Percentiles rank a stretch among this genome's conserved stretches.
Conservation (phyloP, 2,888 invertebrate species). For the Sphaerophoria rueppellii region DNA sequence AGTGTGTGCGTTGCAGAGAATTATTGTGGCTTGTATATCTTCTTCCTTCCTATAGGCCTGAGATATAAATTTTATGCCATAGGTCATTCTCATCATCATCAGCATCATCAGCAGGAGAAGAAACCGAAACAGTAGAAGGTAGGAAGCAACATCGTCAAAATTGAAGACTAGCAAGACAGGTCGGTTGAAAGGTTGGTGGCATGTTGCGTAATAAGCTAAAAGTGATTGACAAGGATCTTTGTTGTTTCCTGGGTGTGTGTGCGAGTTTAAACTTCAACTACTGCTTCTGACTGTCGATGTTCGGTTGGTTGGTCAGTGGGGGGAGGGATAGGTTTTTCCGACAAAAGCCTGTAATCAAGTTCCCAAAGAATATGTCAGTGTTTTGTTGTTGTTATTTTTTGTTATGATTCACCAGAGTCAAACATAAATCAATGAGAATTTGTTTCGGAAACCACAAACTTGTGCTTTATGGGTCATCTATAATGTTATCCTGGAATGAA, state of each 20-base stretch:
- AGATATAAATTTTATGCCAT: conserved; percentile 11
- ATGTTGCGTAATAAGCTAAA: conserved; percentile 62
- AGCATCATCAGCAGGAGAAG: conserved; percentile 8
- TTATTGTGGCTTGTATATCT: conserved; percentile 24
- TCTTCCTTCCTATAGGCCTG: conserved; percentile 4
- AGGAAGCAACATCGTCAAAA: not conserved
- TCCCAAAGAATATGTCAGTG: conserved; percentile 4
- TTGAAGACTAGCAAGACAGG: not conserved
- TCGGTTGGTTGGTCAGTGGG: not conserved
- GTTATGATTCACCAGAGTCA: conserved; percentile 40
- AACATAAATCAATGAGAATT: conserved; percentile 55
- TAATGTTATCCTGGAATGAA: conserved; percentile 39
- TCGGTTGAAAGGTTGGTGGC: conserved; percentile 51
- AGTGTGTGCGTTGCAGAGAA: conserved; percentile 13
- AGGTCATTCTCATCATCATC: conserved; percentile 30
- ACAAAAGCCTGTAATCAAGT: not conserved
- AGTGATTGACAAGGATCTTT: conserved; percentile 63
- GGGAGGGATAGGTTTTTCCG: not conserved
- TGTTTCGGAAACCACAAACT: conserved; percentile 52
- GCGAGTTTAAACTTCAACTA: conserved; percentile 19
- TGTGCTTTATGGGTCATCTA: conserved; percentile 51
- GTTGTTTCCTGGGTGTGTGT: conserved; percentile 10
- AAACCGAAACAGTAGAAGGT: not conserved
- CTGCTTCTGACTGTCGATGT: not conserved
- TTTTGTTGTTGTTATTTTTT: conserved; percentile 2